These are phyloP conservation scores for Hirtodrosophila confusa DNA, from an alignment of 2,888 invertebrate genomes.

Conservation along the genomic window DNA sequence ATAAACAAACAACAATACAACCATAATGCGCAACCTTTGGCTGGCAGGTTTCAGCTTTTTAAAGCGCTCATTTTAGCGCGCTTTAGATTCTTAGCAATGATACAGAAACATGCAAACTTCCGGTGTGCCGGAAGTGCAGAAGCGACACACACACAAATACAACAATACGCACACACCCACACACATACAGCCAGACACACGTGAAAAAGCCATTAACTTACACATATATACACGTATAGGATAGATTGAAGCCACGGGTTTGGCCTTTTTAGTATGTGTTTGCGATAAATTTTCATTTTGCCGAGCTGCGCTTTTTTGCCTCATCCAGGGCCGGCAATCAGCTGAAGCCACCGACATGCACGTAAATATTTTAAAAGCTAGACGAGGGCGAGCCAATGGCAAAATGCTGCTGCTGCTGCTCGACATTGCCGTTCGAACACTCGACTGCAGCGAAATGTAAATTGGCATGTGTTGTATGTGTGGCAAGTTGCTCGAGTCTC, in stretches of 20 bases:
- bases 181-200: constrained; percentile 36
- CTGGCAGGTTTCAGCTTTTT: constrained; percentile 49
- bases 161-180: constrained; percentile 29
- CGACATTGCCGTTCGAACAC: constrained; percentile 21
- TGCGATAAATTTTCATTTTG: constrained; percentile 77
- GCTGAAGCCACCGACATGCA: constrained; percentile 63
- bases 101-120: constrained; percentile 78
- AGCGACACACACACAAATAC: constrained; percentile 50
- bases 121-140: constrained; percentile 61
- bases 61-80: constrained; percentile 70
- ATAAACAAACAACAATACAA: constrained; percentile 54
- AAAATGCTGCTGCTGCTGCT: constrained; percentile 20
- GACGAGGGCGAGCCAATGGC: constrained; percentile 18
- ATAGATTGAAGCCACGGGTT: constrained; percentile 40
- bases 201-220: constrained; percentile 73
- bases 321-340: constrained; percentile 47
- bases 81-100: constrained; percentile 78
- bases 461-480: constrained; percentile 23
- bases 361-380: constrained; percentile 73
- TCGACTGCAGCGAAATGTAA: constrained; percentile 59
- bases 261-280: constrained; percentile 53
- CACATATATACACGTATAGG: constrained; percentile 13
- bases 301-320: constrained; percentile 68
- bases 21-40: constrained; percentile 54
- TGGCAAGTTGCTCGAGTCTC: constrained; percentile 29